Conservation (phyloP, 2,888 invertebrate genomes). For the Drosophila conformis region DNA sequence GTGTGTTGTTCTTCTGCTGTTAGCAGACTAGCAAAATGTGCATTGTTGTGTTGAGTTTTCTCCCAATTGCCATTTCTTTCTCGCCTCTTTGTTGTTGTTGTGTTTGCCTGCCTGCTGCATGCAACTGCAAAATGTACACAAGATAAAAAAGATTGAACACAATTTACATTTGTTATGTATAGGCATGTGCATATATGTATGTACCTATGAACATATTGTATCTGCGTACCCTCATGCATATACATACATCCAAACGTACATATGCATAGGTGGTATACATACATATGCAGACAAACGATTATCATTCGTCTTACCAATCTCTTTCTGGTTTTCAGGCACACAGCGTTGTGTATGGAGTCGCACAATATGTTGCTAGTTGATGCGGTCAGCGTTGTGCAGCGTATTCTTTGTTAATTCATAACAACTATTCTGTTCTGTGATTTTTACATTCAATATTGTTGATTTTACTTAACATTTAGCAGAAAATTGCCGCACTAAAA, state of each 20-base stretch:
- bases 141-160: constrained; percentile 53
- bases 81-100: constrained; percentile 25
- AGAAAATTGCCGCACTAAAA: constrained; percentile 43
- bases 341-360: neutral
- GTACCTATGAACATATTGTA: constrained; percentile 33
- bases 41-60: constrained; percentile 49
- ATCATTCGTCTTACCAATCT: constrained; percentile 63
- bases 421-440: constrained; percentile 4
- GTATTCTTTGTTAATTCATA: constrained; percentile 19
- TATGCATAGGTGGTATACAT: constrained; percentile 3
- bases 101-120: constrained; percentile 27
- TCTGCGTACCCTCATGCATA: constrained; percentile 25
- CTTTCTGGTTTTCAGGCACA: constrained; percentile 15
- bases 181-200: constrained; percentile 8
- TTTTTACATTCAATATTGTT: constrained; percentile 41
- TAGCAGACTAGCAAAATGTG: constrained; percentile 34
- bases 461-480: constrained; percentile 38
- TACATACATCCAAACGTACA: constrained; percentile 15
- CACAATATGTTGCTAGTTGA: neutral
- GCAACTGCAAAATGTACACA: constrained; percentile 58
- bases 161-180: constrained; percentile 28
- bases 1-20: constrained; percentile 36
- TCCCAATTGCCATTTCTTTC: constrained; percentile 34
- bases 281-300: constrained; percentile 43
- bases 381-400: neutral